Conservation (phyloP, 2,113 vertebrate genomes). For the Micronycteris hirsuta region DNA sequence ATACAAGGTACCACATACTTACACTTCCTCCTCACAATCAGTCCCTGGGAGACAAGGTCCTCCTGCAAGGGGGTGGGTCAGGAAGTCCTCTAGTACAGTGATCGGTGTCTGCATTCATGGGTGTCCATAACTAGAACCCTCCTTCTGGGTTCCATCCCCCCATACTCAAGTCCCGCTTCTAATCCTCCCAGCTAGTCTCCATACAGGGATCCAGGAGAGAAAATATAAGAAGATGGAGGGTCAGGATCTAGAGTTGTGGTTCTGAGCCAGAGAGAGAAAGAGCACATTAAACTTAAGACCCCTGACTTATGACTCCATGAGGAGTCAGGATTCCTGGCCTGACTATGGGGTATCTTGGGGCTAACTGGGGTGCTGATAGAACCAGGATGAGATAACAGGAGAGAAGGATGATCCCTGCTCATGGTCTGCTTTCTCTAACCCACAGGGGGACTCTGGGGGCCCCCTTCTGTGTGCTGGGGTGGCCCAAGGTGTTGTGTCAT, state of each 20-base stretch:
- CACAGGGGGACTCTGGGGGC: constrained; percentile 38
- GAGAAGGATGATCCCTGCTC: not conserved
- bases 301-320: not conserved
- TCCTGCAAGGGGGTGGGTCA: not conserved
- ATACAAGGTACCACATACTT: not conserved
- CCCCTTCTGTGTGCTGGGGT: constrained; percentile 24
- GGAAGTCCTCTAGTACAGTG: not conserved
- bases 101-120: not conserved
- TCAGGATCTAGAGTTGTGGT: not conserved
- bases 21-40: not conserved
- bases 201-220: not conserved
- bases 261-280: not conserved
- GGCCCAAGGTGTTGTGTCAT: constrained; percentile 29
- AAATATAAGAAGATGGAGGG: not conserved
- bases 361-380: not conserved
- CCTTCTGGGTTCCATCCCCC: not conserved
- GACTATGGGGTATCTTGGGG: not conserved
- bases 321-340: not conserved
- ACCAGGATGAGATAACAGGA: not conserved
- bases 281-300: not conserved
- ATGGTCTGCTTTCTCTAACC: not conserved
- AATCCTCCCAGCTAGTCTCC: not conserved
- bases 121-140: not conserved
- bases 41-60: not conserved
- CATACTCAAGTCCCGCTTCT: not conserved